Evolutionary conservation across 2,888 invertebrate genomes (phyloP), one percentile per base, ranked within the genome.

Genomic region (Phrixothrix hirtus): DNA sequence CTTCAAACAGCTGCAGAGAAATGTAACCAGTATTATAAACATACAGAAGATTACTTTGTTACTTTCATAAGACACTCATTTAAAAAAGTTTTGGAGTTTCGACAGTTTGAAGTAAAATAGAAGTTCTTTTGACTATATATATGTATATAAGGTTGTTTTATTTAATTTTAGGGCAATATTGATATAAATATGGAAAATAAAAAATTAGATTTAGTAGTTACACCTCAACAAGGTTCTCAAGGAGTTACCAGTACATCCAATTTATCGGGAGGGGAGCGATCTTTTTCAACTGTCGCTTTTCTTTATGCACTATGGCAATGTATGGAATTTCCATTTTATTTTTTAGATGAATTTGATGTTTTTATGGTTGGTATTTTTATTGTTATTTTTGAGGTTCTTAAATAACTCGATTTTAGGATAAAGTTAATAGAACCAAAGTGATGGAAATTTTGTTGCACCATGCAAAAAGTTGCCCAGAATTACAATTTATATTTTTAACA

Each of bases 291-390:
- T 0, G 90, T 96, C 6, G 92, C 94, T 25, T 92, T 97, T 74
- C 83, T 98, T 59, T 84, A 96, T 76, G 85, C 96, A 17, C 80
- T 98, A 21, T 98, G 98, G 98, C 88, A 92, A 52, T 88, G 89
- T 60, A 89, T 93, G 68, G 87, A 90, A 68, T 84, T 92, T 67
- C 97, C 98, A 0, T 96, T 98, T 77, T 89, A 89, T 80, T 87
- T 95, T 74, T 79, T 97, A 63, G 97, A 97, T 75, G 97, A 98
- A 80, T 97, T 95, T 72, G 96, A 97, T 70, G 95, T 97, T 0
- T 97, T 92, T 71, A 95, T 97, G 89, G 95, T 91, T 70, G 73
- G 72, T 65, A n/a, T 21, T n/a, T 32, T 21, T 21, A 13, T 2
- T 44, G 43, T 47, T 56, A 52, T 36, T 34, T 34, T 9, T 34